phyloP scores from a whole-genome alignment of 1,140 invertebrate species.

The Wasmannia auropunctata region DNA sequence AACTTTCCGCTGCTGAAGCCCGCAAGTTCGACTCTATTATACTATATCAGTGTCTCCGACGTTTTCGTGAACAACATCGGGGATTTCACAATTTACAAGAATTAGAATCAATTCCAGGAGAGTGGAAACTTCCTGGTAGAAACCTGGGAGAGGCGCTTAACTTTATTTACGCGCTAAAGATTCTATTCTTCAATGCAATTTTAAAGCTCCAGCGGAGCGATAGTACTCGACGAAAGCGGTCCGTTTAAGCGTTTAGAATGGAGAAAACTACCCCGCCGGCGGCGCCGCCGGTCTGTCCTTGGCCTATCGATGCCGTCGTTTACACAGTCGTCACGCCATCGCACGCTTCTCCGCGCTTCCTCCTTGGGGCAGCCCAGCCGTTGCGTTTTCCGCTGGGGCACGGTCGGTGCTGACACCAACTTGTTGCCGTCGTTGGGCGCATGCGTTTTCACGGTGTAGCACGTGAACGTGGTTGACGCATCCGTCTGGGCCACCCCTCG shows the following conservation, averaged over 20 bases:
- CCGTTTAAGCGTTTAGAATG: not conserved
- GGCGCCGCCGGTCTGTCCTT: conserved; percentile 60
- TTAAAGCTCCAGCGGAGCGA: not conserved
- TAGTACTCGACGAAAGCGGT: not conserved
- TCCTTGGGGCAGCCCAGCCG: conserved; percentile 1
- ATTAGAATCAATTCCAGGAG: not conserved
- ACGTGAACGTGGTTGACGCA: conserved; percentile 65
- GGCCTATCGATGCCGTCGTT: conserved; percentile 68
- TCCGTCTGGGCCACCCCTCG: conserved; percentile 38
- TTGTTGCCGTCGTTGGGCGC: conserved; percentile 73
- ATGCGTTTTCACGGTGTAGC: conserved; percentile 66
- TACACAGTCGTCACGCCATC: conserved; percentile 61
- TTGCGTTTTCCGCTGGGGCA: not conserved
- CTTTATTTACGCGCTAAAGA: not conserved
- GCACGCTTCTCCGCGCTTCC: conserved; percentile 13
- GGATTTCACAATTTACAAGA: not conserved
- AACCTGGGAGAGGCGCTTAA: not conserved
- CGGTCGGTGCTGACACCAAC: conserved; percentile 71
- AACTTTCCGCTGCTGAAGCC: not conserved
- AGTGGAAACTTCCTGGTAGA: too few species aligned
- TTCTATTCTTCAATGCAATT: not conserved
- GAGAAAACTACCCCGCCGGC: not conserved
- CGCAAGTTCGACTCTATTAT: not conserved
- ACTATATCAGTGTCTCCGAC: not conserved
- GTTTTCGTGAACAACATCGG: not conserved